Evolutionary conservation across 2,113 vertebrate genomes (phyloP), one percentile per base, ranked within the genome.

Genomic region (Natator depressus): DNA sequence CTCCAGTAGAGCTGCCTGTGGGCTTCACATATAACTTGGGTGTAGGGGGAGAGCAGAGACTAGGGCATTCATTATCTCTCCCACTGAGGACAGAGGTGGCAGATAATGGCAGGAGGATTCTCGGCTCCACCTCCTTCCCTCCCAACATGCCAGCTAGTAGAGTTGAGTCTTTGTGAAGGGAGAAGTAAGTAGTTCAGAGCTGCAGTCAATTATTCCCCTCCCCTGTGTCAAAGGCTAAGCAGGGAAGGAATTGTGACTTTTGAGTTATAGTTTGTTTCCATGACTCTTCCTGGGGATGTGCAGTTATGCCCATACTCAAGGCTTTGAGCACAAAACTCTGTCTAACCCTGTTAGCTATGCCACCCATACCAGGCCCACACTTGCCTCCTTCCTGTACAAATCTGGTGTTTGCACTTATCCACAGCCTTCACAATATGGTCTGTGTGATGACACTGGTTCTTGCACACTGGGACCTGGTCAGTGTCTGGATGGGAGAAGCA

Each of bases 281-380:
- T 86, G 53, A 57, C 81, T 91, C 76, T 46, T 81, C 88, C 65
- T 47, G 49, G 35, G 92, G 24, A 91, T 82, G 75, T 96, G 91
- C 57, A 87, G 88, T 81, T 89, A 80, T 93, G 92, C 95, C 25
- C 91, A 89, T 57, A 50, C 62, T 57, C 27, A 25, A 92, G 91
- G 84, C 92, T 91, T 94, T 53, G 85, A 92, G 89, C 91, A 92
- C 97, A 84, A 12, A 94, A 24, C 53, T n/a, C 53, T n/a, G 1
- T 91, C 92, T 96, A 75, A 87, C 38, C 22, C 88, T 35, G 25
- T 47, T 85, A 86, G 19, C 88, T 62, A 10, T 89, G 85, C 50
- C 53, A 84, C 84, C 89, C 0, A 0, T 31, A 22, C n/a, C 38
- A 72, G 69, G 22, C 69, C n/a, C 10, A 72, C 62, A 31, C 20